These are phyloP conservation scores for Meghimatium bilineatum DNA, from an alignment of 2,888 invertebrate genomes.

Conservation along the genomic window DNA sequence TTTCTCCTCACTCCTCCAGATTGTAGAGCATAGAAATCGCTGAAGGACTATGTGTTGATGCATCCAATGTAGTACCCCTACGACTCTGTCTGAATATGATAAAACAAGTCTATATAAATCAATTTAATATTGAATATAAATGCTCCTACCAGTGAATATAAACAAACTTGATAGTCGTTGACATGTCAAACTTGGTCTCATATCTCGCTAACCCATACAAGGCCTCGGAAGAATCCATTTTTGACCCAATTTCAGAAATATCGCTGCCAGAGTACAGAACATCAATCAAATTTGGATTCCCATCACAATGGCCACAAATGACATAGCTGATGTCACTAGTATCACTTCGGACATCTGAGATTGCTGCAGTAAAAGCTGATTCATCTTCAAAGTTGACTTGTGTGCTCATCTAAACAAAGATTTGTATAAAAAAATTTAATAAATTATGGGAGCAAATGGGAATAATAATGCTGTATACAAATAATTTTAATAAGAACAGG, in stretches of 20 bases:
- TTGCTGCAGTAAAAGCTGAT: slow-evolving; percentile 61
- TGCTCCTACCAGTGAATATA: slow-evolving; percentile 74
- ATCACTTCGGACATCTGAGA: slow-evolving; percentile 67
- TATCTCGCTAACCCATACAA: slow-evolving; percentile 73
- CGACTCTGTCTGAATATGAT: no score
- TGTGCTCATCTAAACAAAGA: slow-evolving; percentile 68
- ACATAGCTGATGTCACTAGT: slow-evolving; percentile 59
- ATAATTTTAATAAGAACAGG: no score
- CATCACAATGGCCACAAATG: slow-evolving; percentile 70
- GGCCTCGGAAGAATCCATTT: slow-evolving; percentile 63
- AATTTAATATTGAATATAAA: not conserved
- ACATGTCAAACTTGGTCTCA: slow-evolving; percentile 73
- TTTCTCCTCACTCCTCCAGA: no score
- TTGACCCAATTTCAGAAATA: slow-evolving; percentile 57
- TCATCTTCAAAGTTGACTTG: slow-evolving; percentile 63
- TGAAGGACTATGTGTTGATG: no score
- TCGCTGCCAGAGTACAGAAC: slow-evolving; percentile 39
- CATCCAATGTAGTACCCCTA: no score
- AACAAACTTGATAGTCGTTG: slow-evolving; percentile 75
- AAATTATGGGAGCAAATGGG: no score
- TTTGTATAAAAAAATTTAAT: not conserved
- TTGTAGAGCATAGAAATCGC: no score
- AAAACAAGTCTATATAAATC: not conserved
- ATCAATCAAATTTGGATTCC: slow-evolving; percentile 62
- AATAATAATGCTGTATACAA: no score